Conservation (phyloP, 2,113 vertebrate genomes). For the Hippocampus zosterae region DNA sequence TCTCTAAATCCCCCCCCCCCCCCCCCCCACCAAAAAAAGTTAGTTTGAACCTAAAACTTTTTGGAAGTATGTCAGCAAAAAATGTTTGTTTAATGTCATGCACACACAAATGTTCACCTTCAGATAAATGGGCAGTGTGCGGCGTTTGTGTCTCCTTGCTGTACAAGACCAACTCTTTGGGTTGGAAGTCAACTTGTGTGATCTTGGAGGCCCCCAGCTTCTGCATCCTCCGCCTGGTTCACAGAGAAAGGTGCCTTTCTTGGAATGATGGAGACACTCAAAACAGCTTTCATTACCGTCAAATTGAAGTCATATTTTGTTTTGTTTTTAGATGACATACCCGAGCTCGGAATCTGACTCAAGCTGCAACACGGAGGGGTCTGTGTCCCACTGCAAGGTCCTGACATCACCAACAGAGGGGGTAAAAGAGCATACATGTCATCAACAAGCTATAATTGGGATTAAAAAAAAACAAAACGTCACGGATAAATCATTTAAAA, state of each 20-base stretch:
- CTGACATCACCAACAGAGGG: constrained; percentile 77
- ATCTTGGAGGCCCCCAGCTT: constrained; percentile 91
- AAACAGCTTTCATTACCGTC: not conserved
- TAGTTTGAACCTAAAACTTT: not conserved
- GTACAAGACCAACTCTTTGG: constrained; percentile 90
- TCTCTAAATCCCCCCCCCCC: not conserved
- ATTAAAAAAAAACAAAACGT: too few relatives aligned
- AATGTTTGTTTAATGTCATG: not conserved
- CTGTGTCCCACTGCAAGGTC: constrained; percentile 99
- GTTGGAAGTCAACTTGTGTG: constrained; percentile 93
- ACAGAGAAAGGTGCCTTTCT: constrained; percentile 22
- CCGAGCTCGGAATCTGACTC: constrained; percentile 97
- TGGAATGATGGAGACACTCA: not conserved
- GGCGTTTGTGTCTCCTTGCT: constrained; percentile 96
- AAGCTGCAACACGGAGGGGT: constrained; percentile 98
- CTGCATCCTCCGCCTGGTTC: constrained; percentile 80
- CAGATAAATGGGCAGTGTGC: constrained; percentile 80
- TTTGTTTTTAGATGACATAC: constrained; percentile 73
- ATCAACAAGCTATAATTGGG: constrained; percentile 32
- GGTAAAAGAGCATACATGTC: constrained; percentile 77
- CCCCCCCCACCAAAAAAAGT: not conserved
- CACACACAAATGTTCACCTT: constrained; percentile 75
- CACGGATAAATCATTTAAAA: too few relatives aligned
- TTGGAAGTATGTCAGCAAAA: not conserved
- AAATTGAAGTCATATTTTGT: too few relatives aligned